Base-by-base conservation (phyloP, 1,140 invertebrate genomes). In the Bursaphelenchus mucronatus region DNA sequence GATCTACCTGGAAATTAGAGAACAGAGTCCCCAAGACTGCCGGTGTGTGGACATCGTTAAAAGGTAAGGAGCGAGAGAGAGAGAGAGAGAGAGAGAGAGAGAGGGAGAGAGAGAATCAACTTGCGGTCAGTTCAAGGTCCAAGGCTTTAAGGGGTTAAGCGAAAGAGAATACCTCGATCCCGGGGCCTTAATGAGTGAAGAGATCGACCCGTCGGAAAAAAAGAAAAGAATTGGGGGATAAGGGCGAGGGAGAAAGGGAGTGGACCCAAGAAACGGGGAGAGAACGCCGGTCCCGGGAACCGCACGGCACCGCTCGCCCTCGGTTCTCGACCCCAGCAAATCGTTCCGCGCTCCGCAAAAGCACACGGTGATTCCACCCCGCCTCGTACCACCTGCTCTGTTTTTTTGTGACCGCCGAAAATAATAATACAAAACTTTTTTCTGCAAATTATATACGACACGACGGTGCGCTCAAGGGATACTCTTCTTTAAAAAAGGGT, bases 11-110 rank as follows among this genome's bases (percentile, higher is more conserved):
- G 71, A 56, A 58, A 3, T 63, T 63, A 17, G 39, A 39, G 2
- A 47, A 15, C 10, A 70, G 69, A 50, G n/a, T 66, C 9, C 71
- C 71, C 13, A 17, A 53, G 49, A 49, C 65, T 30, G 55, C 73
- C 19, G 71, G 71, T 11, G 59, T 57, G 17, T 62, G 50, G 51
- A 74, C 71, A n/a, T 45, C 50, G 45, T 74, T 73, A 52, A 44
- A 73, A 49, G 71, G 69, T 68, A 52, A 13, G 45, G n/a, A n/a
- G 8, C 9, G 11, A 66, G n/a, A 15, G 50, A 10, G 15, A 47
- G 19, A 64, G 63, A 51, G 9, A 49, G 30, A 21, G 61, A 9
- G 39, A 67, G 39, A 21, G 13, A 54, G 49, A 17, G 5, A 15
- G 49, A 15, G 49, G 49, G 49, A 15, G 49, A 19, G 19, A 15